Base-by-base conservation (phyloP, 2,113 vertebrate species). In the Neomonachus schauinslandi region DNA sequence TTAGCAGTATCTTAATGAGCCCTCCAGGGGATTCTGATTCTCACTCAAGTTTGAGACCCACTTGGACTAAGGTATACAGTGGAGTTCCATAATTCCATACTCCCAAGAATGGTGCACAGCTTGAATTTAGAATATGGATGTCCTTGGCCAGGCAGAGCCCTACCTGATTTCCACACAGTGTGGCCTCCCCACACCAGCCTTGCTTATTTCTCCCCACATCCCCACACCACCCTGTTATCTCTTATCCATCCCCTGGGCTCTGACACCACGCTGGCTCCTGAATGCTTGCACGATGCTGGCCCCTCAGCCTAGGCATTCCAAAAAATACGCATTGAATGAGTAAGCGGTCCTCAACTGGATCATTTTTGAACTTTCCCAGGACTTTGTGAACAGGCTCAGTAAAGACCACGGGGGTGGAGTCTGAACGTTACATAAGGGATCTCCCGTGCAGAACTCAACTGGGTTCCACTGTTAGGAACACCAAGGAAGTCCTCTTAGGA, bases 261-360 rank as follows among this genome's bases (percentile, higher is more conserved):
- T 21, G 13, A 11, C 0, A 3, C 13, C 1, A 2, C n/a, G 39
- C 28, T 10, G 19, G 65, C 8, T 24, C 67, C 39, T 72, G 36
- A 77, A 72, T 18, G 42, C 77, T 12, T 8, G 14, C 26, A 22
- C 28, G 26, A n/a, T 5, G n/a, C 28, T 13, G 24, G 42, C 10
- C 24, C 59, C 39, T 65, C 5, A 33, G 71, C 15, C 1, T 1
- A 39, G 67, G 22, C 3, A 4, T 36, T 77, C 61, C 28, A 84
- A 24, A 85, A 80, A 19, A 39, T 2, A 18, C 2, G 19, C 13
- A 51, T 19, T 46, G 22, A 82, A 71, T n/a, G 14, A 80, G 26
- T 36, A 72, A 84, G 49, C 0, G 10, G 49, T 65, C 28, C 63
- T 82, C 53, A 7, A 14, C 12, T 4, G 12, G 19, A 12, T 53